phyloP scores from a whole-genome alignment of 2,113 vertebrate genomes.

The Rafetus swinhoei region DNA sequence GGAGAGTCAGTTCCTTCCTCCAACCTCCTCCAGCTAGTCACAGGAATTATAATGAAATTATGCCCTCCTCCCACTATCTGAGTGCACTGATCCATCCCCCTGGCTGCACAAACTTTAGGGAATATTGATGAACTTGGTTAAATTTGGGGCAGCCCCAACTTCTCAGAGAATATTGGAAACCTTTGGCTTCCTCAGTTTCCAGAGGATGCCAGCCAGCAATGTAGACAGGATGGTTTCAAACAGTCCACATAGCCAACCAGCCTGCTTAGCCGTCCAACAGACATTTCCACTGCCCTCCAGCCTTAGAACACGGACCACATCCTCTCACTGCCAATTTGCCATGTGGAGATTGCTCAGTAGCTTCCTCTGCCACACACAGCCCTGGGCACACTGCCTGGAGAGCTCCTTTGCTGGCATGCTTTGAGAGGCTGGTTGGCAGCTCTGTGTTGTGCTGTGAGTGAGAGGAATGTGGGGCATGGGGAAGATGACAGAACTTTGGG shows the following conservation, averaged over 20 bases:
- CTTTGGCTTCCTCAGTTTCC: neutral
- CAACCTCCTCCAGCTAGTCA: neutral
- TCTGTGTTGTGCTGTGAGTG: accelerated
- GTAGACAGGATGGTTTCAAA: neutral
- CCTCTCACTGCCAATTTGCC: neutral
- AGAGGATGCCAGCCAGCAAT: neutral
- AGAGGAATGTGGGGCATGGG: neutral
- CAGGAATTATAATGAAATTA: accelerated
- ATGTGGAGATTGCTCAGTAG: neutral
- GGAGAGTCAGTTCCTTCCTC: neutral
- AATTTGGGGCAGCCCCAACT: neutral
- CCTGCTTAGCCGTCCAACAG: neutral
- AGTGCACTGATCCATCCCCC: neutral
- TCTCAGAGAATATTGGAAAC: neutral
- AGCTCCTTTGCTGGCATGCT: neutral
- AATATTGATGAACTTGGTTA: accelerated
- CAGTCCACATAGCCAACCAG: neutral
- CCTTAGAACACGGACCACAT: neutral
- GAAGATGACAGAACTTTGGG: neutral
- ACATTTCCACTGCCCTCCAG: accelerated
- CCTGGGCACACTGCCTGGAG: neutral
- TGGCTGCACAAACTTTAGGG: neutral
- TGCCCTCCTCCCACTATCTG: neutral
- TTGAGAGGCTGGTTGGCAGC: neutral
- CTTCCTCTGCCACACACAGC: neutral